phyloP scores from a whole-genome alignment of 2,113 vertebrate species.

The Puntigrus tetrazona region DNA sequence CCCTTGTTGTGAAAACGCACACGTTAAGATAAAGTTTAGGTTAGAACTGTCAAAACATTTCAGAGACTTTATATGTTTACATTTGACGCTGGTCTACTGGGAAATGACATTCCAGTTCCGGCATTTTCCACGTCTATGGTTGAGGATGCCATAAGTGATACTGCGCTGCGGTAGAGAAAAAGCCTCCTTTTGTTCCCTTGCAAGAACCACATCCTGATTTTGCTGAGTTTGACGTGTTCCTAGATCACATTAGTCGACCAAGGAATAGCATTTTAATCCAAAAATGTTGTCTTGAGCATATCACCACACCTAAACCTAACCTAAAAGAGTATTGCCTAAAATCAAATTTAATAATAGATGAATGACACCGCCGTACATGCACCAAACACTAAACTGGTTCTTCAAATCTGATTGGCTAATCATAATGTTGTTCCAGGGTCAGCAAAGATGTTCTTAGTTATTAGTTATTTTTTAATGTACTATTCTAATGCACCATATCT shows the following conservation, averaged over 20 bases:
- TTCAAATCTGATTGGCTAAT: no score
- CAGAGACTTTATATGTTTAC: conserved; percentile 6
- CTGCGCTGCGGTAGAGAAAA: conserved; percentile 29
- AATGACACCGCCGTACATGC: no score
- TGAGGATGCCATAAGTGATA: conserved; percentile 43
- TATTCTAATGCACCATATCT: background rate
- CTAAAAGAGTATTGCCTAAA: no score
- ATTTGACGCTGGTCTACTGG: background rate
- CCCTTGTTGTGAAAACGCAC: background rate
- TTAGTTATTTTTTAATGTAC: background rate
- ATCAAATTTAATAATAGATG: no score
- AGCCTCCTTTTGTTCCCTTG: conserved; percentile 47
- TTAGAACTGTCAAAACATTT: conserved; percentile 30
- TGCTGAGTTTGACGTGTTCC: no score
- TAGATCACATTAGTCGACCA: no score
- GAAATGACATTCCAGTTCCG: background rate
- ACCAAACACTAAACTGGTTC: no score
- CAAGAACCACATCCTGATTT: conserved; percentile 23
- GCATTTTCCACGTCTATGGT: conserved; percentile 3
- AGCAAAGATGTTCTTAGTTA: no score
- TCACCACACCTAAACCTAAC: no score
- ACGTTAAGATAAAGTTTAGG: background rate
- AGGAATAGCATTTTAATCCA: no score
- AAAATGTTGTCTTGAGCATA: no score
- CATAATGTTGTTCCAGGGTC: no score